Base-by-base conservation (phyloP, 1,140 invertebrate genomes). In the Drosophila mojavensis region DNA sequence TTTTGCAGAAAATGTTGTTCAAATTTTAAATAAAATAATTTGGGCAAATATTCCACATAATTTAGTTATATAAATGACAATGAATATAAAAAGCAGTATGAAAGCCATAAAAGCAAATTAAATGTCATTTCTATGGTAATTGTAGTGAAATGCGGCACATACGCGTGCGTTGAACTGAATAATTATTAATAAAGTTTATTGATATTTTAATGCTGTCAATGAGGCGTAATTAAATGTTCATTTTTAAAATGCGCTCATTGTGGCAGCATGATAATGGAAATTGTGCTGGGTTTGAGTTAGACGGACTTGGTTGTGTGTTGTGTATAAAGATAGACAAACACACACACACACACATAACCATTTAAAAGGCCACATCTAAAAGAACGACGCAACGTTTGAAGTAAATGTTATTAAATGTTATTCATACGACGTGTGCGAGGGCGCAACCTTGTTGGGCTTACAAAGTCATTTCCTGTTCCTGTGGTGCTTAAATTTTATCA, bases 381-480 rank as follows among this genome's bases (percentile, higher is more conserved):
- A 33, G 47, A 62, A 28, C 26, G 36, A 15, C 26, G 28, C 43
- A 45, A 56, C 62, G 60, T 66, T 76, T 75, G 60, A 59, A 75
- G 74, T 72, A 71, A 76, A 73, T 65, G 63, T 77, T 64, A 79
- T 77, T 73, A 77, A 68, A 79, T 73, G 77, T 77, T 79, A 77
- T 60, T 79, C 77, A 79, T 72, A 64, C 74, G 74, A 67, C 54
- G 76, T 77, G 77, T 79, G 20, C 20, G 67, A 39, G 36, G 17
- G 60, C 69, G 62, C 47, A 48, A 36, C 17, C n/a, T 65, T 45
- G 59, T 15, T 15, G 36, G 39, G 60, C 33, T 70, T 43, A 55
- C 50, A 66, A 43, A 63, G 54, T 56, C 39, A 68, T 66, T 66
- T 76, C 43, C 50, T 53, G 13, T 55, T 51, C 53, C 67, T 64